Evolutionary conservation across 37 sponge, comb jelly and placozoan species (phyloP), one percentile per base, ranked within the genome.

Genomic region (Chondrosia reniformis): DNA sequence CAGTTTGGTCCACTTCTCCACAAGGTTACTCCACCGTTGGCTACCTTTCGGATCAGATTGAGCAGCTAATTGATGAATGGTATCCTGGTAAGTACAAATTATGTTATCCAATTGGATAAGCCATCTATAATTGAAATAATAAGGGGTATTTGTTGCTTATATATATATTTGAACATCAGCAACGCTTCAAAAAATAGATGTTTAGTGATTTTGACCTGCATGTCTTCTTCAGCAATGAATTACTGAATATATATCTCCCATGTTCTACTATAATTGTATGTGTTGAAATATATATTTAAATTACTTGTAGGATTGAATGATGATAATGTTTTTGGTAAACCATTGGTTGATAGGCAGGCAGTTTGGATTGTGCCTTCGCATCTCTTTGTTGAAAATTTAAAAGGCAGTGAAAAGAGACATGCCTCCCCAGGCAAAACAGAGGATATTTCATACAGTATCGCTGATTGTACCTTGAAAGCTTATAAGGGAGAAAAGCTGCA

Each of bases 61-160:
- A 96, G 73, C 84, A 87, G 6, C 85, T 96, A 54, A 87, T 96
- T 69, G 93, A 96, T 57, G 96, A 96, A 80, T 96, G 96, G 96
- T 96, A 92, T 58, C 96, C 96, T 74, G 96, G 96, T 94, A 34
- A 78, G 90, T 2, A 15, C 61, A 39, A 37, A n/a, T n/a, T 43
- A 32, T 55, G 34, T 71, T 3, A 27, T n/a, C n/a, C n/a, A n/a
- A n/a, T n/a, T n/a, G n/a, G n/a, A n/a, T n/a, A n/a, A n/a, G n/a
- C n/a, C n/a, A n/a, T n/a, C n/a, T n/a, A n/a, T n/a, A n/a, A n/a
- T n/a, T n/a, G n/a, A n/a, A n/a, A n/a, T n/a, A n/a, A n/a, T n/a
- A n/a, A n/a, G n/a, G n/a, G n/a, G n/a, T n/a, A n/a, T n/a, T n/a
- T n/a, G n/a, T n/a, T n/a, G n/a, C n/a, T n/a, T n/a, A n/a, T n/a